phyloP scores from a whole-genome alignment of 37 sponge, comb jelly and placozoan genomes.

The Halisarca cf. caerulea region DNA sequence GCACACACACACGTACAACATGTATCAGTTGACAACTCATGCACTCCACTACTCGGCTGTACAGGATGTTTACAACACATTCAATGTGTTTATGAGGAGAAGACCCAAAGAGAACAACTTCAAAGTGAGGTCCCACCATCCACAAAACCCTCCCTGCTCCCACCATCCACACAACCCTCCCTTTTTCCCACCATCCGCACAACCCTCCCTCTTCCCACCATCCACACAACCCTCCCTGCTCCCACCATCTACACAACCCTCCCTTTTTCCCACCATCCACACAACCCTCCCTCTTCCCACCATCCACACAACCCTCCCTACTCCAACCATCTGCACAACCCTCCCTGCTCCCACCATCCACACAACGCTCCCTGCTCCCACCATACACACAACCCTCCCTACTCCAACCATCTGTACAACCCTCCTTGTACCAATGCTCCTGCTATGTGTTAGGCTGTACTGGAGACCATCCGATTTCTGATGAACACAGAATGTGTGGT shows the following conservation, averaged over 20 bases:
- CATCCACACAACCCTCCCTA: not conserved
- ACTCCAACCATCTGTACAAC: not conserved
- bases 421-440: too few species aligned
- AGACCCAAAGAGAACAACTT: constrained; percentile 99
- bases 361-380: not conserved
- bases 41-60: too few species aligned
- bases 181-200: not conserved
- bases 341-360: too few species aligned
- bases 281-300: not conserved
- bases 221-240: not conserved
- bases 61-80: constrained; percentile 94
- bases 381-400: not conserved
- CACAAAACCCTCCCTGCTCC: not conserved
- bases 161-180: not conserved
- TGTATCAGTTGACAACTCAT: too few species aligned
- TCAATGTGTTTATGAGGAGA: constrained; percentile 91
- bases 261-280: not conserved
- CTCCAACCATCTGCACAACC: not conserved
- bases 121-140: constrained; percentile 56
- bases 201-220: not conserved
- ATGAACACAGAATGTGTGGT: constrained; percentile 99
- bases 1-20: too few species aligned
- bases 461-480: constrained; percentile 95
- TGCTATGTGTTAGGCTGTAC: constrained; percentile 71
- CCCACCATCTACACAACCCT: not conserved